phyloP scores from a whole-genome alignment of 2,888 invertebrate species.

The Tenthredo livida region DNA sequence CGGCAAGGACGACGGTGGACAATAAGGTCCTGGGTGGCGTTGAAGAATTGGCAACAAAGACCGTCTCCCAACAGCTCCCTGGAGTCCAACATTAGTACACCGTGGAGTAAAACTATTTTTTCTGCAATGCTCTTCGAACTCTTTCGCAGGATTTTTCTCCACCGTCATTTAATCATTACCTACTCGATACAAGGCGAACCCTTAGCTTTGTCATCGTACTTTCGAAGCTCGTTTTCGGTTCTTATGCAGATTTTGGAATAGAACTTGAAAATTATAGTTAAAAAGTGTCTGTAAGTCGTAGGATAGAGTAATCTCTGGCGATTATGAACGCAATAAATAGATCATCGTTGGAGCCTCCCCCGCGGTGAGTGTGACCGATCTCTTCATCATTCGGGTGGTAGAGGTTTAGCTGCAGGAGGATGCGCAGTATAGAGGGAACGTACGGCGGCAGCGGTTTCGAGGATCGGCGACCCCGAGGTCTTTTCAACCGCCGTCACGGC shows the following conservation, averaged over 20 bases:
- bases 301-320: slow-evolving; percentile 33
- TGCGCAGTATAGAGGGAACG: slow-evolving; percentile 47
- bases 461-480: slow-evolving; percentile 46
- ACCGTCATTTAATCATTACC: background rate
- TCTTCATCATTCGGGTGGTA: slow-evolving; percentile 49
- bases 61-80: slow-evolving; percentile 30
- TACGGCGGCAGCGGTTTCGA: slow-evolving; percentile 25
- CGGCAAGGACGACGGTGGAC: slow-evolving; percentile 17
- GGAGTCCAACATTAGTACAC: slow-evolving; percentile 43
- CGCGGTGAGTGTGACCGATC: slow-evolving; percentile 62
- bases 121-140: background rate
- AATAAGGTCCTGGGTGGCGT: background rate
- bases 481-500: slow-evolving; percentile 66
- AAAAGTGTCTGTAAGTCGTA: background rate
- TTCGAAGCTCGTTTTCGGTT: background rate
- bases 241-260: background rate
- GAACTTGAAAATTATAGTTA: background rate
- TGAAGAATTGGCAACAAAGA: slow-evolving; percentile 39
- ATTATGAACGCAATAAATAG: slow-evolving; percentile 53
- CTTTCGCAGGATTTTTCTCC: background rate
- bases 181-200: background rate
- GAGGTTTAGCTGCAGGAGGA: slow-evolving; percentile 62
- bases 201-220: background rate
- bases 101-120: background rate
- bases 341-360: slow-evolving; percentile 52